These are phyloP conservation scores for Aleiodes sp. DNA, from an alignment of 1,140 invertebrate genomes.

Conservation along the genomic window DNA sequence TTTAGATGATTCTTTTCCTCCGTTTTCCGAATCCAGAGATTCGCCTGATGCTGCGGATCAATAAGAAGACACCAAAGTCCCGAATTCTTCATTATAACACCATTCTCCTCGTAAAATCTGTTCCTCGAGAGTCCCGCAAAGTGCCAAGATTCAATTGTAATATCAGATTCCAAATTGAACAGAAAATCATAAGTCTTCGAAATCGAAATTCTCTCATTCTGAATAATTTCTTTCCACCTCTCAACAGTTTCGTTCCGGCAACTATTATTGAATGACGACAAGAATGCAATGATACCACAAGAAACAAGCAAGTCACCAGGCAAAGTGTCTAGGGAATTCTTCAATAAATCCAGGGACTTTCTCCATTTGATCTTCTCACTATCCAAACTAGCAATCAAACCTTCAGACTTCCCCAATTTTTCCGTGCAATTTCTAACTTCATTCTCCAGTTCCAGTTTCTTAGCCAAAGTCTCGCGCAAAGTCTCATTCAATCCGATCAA, in stretches of 20 bases:
- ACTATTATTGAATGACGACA: slow-evolving; percentile 70
- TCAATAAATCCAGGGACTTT: slow-evolving; percentile 67
- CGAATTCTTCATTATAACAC: slow-evolving; percentile 69
- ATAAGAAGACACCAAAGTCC: slow-evolving; percentile 75
- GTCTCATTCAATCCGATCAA: slow-evolving; percentile 68
- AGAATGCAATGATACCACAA: slow-evolving; percentile 73
- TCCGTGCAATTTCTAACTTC: slow-evolving; percentile 68
- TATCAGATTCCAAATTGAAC: slow-evolving; percentile 69
- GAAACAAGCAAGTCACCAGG: slow-evolving; percentile 74
- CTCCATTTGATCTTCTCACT: slow-evolving; percentile 78
- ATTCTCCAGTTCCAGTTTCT: slow-evolving; percentile 69
- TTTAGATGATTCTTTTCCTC: slow-evolving; percentile 71
- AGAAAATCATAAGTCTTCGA: slow-evolving; percentile 69
- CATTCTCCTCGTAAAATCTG: slow-evolving; percentile 76
- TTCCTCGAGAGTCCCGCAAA: slow-evolving; percentile 73
- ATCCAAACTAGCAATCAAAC: slow-evolving; percentile 71
- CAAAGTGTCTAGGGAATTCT: slow-evolving; percentile 70
- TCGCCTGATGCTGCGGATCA: slow-evolving; percentile 78
- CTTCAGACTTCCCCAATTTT: slow-evolving; percentile 77
- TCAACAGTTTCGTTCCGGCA: slow-evolving; percentile 60
- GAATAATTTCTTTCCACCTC: slow-evolving; percentile 68
- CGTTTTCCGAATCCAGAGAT: slow-evolving; percentile 76
- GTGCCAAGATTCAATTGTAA: slow-evolving; percentile 71
- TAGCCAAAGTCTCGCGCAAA: slow-evolving; percentile 60
- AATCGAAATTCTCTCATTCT: slow-evolving; percentile 68